phyloP scores from a whole-genome alignment of 2,113 vertebrate genomes.

The Agapornis roseicollis region DNA sequence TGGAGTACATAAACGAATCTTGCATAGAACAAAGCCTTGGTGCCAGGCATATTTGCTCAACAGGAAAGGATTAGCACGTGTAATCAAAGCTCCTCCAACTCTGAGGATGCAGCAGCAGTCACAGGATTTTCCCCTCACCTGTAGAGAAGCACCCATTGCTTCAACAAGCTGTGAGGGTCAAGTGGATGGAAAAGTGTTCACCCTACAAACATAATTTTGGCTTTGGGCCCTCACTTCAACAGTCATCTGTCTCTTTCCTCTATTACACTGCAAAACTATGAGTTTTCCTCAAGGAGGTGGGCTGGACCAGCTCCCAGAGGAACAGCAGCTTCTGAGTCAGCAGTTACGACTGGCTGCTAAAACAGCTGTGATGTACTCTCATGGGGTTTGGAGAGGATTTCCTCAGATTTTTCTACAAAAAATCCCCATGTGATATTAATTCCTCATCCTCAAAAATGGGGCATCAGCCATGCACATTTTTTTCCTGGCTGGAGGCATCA shows the following conservation, averaged over 20 bases:
- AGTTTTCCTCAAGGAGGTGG: not conserved
- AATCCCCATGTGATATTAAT: not conserved
- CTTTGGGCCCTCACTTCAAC: not conserved
- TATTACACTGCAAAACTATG: not conserved
- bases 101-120: not conserved
- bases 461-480: not conserved
- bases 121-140: not conserved
- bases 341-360: not conserved
- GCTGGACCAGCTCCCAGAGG: not conserved
- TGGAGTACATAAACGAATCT: rapidly evolving
- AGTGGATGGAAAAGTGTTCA: rapidly evolving
- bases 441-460: not conserved
- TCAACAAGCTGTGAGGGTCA: not conserved
- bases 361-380: not conserved
- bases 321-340: rapidly evolving
- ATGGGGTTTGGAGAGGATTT: rapidly evolving
- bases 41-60: not conserved
- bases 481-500: not conserved
- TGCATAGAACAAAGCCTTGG: not conserved
- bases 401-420: not conserved
- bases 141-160: not conserved
- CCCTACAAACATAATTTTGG: not conserved
- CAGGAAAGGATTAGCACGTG: rapidly evolving
- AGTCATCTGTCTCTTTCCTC: not conserved
- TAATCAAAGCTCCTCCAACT: not conserved